These are phyloP conservation scores for Olivierus martensii DNA, from an alignment of 1,140 invertebrate species.

Conservation along the genomic window DNA sequence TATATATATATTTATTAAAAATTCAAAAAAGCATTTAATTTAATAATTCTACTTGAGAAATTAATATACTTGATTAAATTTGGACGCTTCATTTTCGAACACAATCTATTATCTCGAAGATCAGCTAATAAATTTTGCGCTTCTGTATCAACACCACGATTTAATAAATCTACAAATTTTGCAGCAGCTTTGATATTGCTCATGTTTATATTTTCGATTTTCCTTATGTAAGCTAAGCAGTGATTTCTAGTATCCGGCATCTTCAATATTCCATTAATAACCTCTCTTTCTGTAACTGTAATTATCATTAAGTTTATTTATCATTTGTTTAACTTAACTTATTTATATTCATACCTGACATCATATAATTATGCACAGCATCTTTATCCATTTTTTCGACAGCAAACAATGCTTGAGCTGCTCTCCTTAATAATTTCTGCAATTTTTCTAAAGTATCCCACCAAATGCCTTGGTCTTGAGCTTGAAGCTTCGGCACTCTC, in stretches of 20 bases:
- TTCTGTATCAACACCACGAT: constrained; percentile 83
- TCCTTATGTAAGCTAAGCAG: constrained; percentile 85
- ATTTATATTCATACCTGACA: constrained; percentile 59
- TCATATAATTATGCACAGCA: constrained; percentile 96
- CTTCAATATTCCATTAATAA: constrained; percentile 85
- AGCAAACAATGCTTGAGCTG: constrained; percentile 67
- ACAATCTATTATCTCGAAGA: constrained; percentile 72
- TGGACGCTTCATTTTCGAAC: constrained; percentile 69
- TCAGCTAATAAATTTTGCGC: constrained; percentile 78
- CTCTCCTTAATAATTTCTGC: constrained; percentile 86
- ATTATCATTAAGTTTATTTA: neutral
- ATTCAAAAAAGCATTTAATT: neutral
- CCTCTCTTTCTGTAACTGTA: constrained; percentile 90
- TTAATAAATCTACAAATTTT: constrained; percentile 87
- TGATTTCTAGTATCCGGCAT: constrained; percentile 93
- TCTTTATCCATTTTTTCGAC: constrained; percentile 78
- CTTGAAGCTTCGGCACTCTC: constrained; percentile 79
- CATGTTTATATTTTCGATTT: constrained; percentile 95
- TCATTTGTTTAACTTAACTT: too few relatives aligned
- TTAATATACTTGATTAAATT: constrained; percentile 63
- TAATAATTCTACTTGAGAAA: too few relatives aligned
- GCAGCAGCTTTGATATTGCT: constrained; percentile 87
- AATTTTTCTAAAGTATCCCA: constrained; percentile 95
- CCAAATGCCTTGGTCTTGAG: constrained; percentile 91
- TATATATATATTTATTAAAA: too few relatives aligned